Evolutionary conservation across 2,113 vertebrate species (phyloP), one percentile per base, ranked within the genome.

Genomic region (Phrynocephalus versicolor): DNA sequence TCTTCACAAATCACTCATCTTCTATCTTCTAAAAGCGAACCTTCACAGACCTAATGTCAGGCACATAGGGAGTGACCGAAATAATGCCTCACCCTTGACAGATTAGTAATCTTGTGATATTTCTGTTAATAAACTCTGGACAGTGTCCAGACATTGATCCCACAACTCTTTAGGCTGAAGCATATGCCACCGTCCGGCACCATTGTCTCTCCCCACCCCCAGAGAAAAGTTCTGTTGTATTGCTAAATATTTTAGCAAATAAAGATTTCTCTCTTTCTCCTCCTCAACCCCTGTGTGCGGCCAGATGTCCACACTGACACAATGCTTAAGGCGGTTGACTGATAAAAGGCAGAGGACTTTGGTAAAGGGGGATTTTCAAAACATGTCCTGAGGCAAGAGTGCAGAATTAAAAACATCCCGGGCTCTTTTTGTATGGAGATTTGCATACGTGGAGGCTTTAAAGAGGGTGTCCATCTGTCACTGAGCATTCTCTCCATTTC

Each of bases 281-380:
- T 18, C 70, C 15, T 30, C 65, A 67, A 23, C 33, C 65, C 27
- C 93, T 96, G 94, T 90, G 94, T 93, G 94, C 90, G 96, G 97
- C 98, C 98, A 99, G 98, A 98, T 99, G 98, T 98, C 98, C 98
- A 97, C 95, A 91, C 90, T 97, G 98, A 97, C 97, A 97, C 91
- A 98, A 95, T 93, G 98, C 98, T 99, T 96, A 97, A 97, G 98
- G 98, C 98, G 91, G 97, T 97, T 97, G 97, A 97, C 97, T 98
- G 98, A 99, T 98, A 97, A 98, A 98, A 97, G 97, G 96, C 96
- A 94, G 89, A 96, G 96, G 97, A 97, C 96, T 96, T 93, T 93
- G 96, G 97, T 97, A 97, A 97, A 96, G 93, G 96, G 97, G 97
- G 98, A 98, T 97, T 98, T 86, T 97, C 97, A 98, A 98, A 97